Base-by-base conservation (phyloP, 2,888 invertebrate species). In the Pseudococcus jackbeardsleyi region DNA sequence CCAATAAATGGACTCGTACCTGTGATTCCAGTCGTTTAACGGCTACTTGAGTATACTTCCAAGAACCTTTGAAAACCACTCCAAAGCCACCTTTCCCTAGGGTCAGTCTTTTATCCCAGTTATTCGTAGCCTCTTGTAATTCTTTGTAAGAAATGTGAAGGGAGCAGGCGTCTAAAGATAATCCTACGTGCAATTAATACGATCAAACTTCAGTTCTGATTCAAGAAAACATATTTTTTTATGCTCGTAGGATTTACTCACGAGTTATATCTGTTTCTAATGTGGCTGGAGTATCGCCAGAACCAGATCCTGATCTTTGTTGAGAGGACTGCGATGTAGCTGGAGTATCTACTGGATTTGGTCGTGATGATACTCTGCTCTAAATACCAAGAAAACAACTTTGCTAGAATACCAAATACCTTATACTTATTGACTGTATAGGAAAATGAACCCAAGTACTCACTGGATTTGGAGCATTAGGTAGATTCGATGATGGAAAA, bases 21-120 rank as follows among this genome's bases (percentile, higher is more conserved):
- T 90, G 90, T 54, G 89, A 39, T 89, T 90, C 90, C 9, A 90
- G 94, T 85, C 95, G 93, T 91, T 98, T 98, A 64, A 98, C 95
- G 0, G 98, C 98, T 0, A 98, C 97, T 50, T 95, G 93, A 0
- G 96, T 94, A 89, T 95, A 95, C 91, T 97, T 97, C 97, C 97
- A 98, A 89, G 94, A 93, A 11, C 97, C 98, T 93, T 95, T 95
- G 91, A 94, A 99, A 0, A 99, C 99, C 15, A 95, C 95, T 11
- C 98, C 99, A 91, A 98, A 99, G 0, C 99, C 99, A 1, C 98
- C 98, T 91, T 93, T 94, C 0, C 98, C 98, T 0, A 98, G 92
- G 88, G 97, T 93, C 89, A 94, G 94, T 1, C 92, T 92, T 0
- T 93, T 92, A 90, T 94, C 93, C 96, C 98, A 99, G 90, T 95